Conservation (phyloP, 2,113 vertebrate species). For the Cnemophilus loriae region DNA sequence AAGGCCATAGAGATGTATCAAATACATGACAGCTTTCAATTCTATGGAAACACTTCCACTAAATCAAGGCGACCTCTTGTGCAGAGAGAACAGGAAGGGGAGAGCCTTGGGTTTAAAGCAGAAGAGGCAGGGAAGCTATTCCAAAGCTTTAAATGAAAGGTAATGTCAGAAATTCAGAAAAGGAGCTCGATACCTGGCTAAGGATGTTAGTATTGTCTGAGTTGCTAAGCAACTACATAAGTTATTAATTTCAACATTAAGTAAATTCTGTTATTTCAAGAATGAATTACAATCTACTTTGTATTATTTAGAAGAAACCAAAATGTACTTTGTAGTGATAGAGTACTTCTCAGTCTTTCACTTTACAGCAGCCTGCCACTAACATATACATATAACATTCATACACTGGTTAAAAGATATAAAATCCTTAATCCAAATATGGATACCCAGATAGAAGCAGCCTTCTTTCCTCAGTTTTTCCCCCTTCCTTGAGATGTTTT, state of each 20-base stretch:
- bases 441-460: background rate
- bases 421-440: background rate
- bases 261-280: background rate
- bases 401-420: background rate
- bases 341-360: background rate
- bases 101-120: background rate
- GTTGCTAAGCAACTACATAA: conserved; percentile 40
- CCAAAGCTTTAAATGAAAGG: background rate
- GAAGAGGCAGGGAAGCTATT: background rate
- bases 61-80: background rate
- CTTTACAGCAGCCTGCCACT: background rate
- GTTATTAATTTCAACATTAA: background rate
- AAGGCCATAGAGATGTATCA: background rate
- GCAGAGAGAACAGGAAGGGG: background rate
- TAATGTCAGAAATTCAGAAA: background rate
- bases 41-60: background rate
- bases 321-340: background rate
- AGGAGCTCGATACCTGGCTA: background rate
- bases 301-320: background rate
- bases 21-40: background rate
- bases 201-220: background rate
- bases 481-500: background rate
- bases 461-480: background rate
- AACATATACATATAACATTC: background rate
- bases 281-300: background rate